Conservation (phyloP, 1,140 invertebrate genomes). For the Zaprionus africanus region DNA sequence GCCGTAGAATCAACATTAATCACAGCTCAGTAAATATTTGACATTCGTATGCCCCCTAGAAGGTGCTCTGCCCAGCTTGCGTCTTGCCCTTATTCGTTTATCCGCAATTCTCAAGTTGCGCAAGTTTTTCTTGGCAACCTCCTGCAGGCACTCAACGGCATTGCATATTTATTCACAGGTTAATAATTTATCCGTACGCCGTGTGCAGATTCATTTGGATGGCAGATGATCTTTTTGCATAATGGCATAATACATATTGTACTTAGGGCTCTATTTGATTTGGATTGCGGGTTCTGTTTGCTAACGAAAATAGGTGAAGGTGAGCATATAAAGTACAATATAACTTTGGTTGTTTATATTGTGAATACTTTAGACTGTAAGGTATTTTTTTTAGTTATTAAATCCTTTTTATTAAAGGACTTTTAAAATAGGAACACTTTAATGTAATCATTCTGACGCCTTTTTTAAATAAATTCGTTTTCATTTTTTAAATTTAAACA, state of each 20-base stretch:
- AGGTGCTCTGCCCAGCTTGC: not conserved
- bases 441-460: too few species aligned
- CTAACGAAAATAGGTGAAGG: not conserved
- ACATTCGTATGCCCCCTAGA: slow-evolving; percentile 65
- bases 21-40: slow-evolving; percentile 81
- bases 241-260: not conserved
- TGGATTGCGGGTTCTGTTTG: not conserved
- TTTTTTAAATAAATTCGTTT: too few species aligned
- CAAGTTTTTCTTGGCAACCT: slow-evolving; percentile 6
- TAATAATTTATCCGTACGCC: slow-evolving; percentile 62
- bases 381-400: not conserved
- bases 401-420: too few species aligned
- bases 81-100: slow-evolving; percentile 21
- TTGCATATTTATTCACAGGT: slow-evolving; percentile 64
- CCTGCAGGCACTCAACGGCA: slow-evolving; percentile 21
- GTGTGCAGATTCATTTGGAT: slow-evolving; percentile 37
- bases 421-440: too few species aligned
- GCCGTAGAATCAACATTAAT: slow-evolving; percentile 79
- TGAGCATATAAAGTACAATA: not conserved
- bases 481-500: not conserved
- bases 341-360: not conserved
- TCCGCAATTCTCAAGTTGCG: slow-evolving; percentile 25
- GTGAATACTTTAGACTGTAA: not conserved
- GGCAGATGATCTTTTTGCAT: slow-evolving; percentile 29
- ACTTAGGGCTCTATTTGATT: not conserved